phyloP scores from a whole-genome alignment of 2,888 invertebrate species.

The Ochlodes sylvanus region DNA sequence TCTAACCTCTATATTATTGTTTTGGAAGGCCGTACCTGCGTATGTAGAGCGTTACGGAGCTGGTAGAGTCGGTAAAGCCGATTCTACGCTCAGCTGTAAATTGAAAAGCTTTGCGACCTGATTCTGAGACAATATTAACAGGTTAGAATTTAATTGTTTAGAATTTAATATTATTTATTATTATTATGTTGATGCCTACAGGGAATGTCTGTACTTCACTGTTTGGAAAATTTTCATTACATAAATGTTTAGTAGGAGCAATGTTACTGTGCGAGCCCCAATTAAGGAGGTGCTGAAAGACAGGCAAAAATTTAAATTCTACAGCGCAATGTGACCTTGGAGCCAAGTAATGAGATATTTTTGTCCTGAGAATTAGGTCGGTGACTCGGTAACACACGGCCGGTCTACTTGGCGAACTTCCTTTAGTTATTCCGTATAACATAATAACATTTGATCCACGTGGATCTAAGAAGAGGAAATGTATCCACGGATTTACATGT shows the following conservation, averaged over 20 bases:
- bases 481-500: no score
- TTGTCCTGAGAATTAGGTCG: conserved; percentile 10
- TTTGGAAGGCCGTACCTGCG: neutral
- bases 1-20: conserved; percentile 6
- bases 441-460: no score
- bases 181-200: no score
- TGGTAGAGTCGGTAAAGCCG: neutral
- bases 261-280: conserved; percentile 24
- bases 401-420: neutral
- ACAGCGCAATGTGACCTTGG: conserved; percentile 19
- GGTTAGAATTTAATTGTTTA: neutral
- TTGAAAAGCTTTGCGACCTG: conserved; percentile 10
- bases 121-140: neutral
- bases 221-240: neutral
- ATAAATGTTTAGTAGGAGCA: conserved; percentile 9
- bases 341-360: conserved; percentile 10
- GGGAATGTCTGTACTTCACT: no score
- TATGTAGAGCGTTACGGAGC: conserved; percentile 13
- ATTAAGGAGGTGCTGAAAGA: conserved; percentile 22
- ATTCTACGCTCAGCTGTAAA: conserved; percentile 4
- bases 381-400: neutral
- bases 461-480: no score
- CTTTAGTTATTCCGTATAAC: no score
- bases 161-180: neutral
- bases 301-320: conserved; percentile 24